These are phyloP conservation scores for Zosterops japonicus DNA, from an alignment of 2,113 vertebrate genomes.

Conservation along the genomic window DNA sequence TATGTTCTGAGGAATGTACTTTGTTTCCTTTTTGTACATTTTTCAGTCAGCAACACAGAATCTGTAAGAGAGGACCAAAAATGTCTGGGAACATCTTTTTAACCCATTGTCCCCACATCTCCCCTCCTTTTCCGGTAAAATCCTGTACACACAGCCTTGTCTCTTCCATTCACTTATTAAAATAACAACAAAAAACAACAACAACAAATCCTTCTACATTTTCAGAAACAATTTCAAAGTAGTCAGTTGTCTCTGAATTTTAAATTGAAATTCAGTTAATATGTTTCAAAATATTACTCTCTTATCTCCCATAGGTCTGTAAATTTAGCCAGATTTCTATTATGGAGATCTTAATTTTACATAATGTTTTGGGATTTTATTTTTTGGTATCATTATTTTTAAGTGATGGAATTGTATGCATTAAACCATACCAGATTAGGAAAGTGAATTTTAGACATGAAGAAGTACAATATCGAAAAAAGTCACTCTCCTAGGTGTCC, in stretches of 20 bases:
- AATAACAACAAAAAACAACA: neutral
- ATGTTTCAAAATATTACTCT: neutral
- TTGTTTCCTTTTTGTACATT: neutral
- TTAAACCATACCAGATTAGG: neutral
- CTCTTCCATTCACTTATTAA: neutral
- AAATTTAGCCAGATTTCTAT: neutral
- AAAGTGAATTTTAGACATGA: neutral
- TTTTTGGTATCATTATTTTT: neutral
- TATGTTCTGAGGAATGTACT: neutral
- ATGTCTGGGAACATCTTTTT: neutral
- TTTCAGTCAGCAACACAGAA: neutral
- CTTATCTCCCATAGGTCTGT: neutral
- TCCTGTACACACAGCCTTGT: neutral
- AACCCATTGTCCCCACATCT: accelerated
- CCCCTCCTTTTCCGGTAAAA: neutral
- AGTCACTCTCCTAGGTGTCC: neutral
- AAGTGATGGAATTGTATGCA: neutral
- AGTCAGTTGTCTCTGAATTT: neutral
- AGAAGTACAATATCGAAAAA: neutral
- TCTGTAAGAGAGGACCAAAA: neutral
- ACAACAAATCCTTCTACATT: neutral
- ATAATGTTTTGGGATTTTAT: neutral
- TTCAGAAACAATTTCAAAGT: neutral
- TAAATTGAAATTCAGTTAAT: neutral
- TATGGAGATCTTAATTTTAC: neutral